Evolutionary conservation across 2,888 invertebrate genomes (phyloP).

Genomic region (Hemicrepidius hirtus): DNA sequence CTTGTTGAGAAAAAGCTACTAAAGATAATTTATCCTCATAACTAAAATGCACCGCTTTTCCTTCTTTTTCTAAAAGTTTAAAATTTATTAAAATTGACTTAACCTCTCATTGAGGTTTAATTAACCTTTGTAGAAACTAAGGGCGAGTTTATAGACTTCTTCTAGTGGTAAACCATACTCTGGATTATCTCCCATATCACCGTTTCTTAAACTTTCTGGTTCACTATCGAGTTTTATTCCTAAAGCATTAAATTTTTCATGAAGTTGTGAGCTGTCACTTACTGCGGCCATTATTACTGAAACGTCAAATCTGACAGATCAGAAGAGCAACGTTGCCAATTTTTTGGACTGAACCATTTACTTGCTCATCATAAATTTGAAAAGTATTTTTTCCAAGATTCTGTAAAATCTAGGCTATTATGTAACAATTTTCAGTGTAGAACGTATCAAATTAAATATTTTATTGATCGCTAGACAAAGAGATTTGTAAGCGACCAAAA

Average conservation of each 20-base stretch:
- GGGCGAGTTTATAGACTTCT: slow-evolving; percentile 91
- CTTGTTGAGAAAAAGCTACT: slow-evolving; percentile 95
- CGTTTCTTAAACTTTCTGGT: slow-evolving; percentile 48
- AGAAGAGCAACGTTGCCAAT: background rate
- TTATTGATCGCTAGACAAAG: no score
- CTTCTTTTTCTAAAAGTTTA: slow-evolving; percentile 88
- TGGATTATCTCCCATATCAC: slow-evolving; percentile 61
- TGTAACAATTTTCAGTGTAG: no score
- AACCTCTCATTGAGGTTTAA: slow-evolving; percentile 7
- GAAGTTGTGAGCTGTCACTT: slow-evolving; percentile 64
- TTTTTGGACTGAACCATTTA: no score
- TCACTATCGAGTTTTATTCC: slow-evolving; percentile 56
- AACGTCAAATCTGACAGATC: slow-evolving; percentile 19
- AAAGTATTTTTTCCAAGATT: no score
- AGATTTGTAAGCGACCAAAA: no score
- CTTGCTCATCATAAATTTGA: no score
- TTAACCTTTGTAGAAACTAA: slow-evolving; percentile 94
- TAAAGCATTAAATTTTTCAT: slow-evolving; percentile 65
- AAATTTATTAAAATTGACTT: slow-evolving; percentile 26
- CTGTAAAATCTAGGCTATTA: no score
- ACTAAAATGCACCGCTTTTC: slow-evolving; percentile 95
- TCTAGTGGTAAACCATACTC: slow-evolving; percentile 82
- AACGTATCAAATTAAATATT: no score
- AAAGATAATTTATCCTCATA: slow-evolving; percentile 95
- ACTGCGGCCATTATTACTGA: slow-evolving; percentile 63